Conservation (phyloP, 2,113 vertebrate species). For the Gadus chalcogrammus region DNA sequence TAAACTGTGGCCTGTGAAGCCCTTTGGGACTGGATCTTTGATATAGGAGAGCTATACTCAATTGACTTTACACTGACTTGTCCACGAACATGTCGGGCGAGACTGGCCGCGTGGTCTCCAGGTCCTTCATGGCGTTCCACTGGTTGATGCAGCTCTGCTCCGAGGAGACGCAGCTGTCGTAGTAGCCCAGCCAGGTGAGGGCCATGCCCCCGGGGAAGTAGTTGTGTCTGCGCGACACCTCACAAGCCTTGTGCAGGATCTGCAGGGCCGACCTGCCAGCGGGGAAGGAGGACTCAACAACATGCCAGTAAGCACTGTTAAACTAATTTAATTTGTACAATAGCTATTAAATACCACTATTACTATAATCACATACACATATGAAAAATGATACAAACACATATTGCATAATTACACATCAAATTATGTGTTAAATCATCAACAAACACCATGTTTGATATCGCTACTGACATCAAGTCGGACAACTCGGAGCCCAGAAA, state of each 20-base stretch:
- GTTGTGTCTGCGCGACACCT: slow-evolving; percentile 89
- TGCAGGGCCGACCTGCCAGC: slow-evolving; percentile 92
- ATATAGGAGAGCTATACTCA: background rate
- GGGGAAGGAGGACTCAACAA: slow-evolving; percentile 42
- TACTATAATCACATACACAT: background rate
- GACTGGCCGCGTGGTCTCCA: slow-evolving; percentile 89
- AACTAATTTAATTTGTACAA: background rate
- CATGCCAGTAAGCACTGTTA: slow-evolving; percentile 12
- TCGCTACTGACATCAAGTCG: too few species aligned
- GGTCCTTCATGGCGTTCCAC: slow-evolving; percentile 97
- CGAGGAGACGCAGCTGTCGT: slow-evolving; percentile 91
- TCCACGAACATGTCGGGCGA: slow-evolving; percentile 90
- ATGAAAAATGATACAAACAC: too few species aligned
- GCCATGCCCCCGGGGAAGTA: slow-evolving; percentile 93
- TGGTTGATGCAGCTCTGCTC: slow-evolving; percentile 98
- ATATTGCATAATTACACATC: too few species aligned
- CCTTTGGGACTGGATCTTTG: too few species aligned
- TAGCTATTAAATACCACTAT: background rate
- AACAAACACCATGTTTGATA: too few species aligned
- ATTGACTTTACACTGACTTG: slow-evolving; percentile 76
- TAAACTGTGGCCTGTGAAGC: too few species aligned
- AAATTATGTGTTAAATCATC: too few species aligned
- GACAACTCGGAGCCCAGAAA: too few species aligned
- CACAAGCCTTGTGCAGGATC: slow-evolving; percentile 94
- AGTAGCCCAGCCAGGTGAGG: slow-evolving; percentile 93